A percentile compares a stretch with the other conserved stretches of the same genome.
Evolutionary conservation across 2,888 invertebrate genomes (phyloP).

Genomic region (Trissolcus brochymenae): DNA sequence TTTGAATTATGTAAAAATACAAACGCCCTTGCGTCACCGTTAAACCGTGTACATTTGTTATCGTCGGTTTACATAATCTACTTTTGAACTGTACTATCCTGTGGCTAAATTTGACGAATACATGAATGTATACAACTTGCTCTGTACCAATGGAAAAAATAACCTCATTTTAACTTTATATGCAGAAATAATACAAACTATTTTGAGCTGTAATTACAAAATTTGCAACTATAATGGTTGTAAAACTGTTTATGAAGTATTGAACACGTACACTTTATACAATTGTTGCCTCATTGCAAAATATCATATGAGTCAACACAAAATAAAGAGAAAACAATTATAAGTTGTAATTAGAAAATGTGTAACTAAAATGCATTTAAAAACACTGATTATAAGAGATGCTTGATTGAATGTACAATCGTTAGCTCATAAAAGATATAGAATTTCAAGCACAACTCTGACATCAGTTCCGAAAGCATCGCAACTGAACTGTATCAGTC

Average conservation of each 20-base stretch:
- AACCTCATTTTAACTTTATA: not conserved
- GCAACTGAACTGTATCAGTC: too few relatives aligned
- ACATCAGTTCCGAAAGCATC: too few relatives aligned
- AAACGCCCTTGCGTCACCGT: conserved; percentile 43
- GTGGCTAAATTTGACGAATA: conserved; percentile 20
- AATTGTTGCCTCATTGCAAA: not conserved
- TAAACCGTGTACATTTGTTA: conserved; percentile 48
- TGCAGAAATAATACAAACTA: not conserved
- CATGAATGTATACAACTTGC: not conserved
- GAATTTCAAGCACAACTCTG: too few relatives aligned
- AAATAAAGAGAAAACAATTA: not conserved
- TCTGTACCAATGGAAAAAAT: not conserved
- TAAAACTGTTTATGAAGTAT: not conserved
- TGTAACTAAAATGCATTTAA: not conserved
- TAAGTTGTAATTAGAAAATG: not conserved
- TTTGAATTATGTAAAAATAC: conserved; percentile 52
- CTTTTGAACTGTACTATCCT: conserved; percentile 22
- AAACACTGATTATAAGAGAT: too few relatives aligned
- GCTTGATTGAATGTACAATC: too few relatives aligned
- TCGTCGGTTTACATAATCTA: conserved; percentile 47
- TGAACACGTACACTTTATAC: not conserved
- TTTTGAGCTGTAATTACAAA: not conserved
- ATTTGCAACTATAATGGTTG: not conserved
- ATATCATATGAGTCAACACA: not conserved
- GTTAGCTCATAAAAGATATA: too few relatives aligned